Conservation (phyloP, 2,113 vertebrate genomes). For the Fulmarus glacialis region DNA sequence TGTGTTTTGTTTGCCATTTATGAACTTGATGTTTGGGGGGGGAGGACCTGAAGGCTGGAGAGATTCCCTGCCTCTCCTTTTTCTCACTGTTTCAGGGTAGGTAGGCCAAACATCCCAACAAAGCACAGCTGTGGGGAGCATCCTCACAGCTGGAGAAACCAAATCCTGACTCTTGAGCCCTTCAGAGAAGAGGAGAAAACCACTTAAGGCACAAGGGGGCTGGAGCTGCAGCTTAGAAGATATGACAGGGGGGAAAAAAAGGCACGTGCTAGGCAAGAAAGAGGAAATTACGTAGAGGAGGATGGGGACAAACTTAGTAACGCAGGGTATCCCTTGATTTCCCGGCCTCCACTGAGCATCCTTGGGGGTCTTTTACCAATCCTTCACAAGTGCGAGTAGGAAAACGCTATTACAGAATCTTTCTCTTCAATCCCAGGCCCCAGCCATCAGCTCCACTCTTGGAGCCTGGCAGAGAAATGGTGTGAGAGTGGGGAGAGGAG, state of each 20-base stretch:
- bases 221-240: neutral
- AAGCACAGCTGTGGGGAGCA: neutral
- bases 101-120: neutral
- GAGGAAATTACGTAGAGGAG: neutral
- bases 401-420: neutral
- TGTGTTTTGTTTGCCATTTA: neutral
- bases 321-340: neutral
- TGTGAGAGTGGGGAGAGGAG: neutral
- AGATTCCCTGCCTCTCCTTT: neutral
- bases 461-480: neutral
- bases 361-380: neutral
- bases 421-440: neutral
- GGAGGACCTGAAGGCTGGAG: neutral
- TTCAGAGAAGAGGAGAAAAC: constrained; percentile 8
- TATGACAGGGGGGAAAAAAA: neutral
- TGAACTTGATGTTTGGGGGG: neutral
- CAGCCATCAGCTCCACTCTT: neutral
- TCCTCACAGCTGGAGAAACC: neutral
- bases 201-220: neutral
- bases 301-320: neutral
- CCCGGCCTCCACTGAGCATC: neutral
- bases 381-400: neutral
- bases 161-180: constrained; percentile 26
- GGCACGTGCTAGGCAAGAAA: neutral
- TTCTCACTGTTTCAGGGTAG: neutral